phyloP scores from a whole-genome alignment of 2,888 invertebrate species.

The Alcis repandata region DNA sequence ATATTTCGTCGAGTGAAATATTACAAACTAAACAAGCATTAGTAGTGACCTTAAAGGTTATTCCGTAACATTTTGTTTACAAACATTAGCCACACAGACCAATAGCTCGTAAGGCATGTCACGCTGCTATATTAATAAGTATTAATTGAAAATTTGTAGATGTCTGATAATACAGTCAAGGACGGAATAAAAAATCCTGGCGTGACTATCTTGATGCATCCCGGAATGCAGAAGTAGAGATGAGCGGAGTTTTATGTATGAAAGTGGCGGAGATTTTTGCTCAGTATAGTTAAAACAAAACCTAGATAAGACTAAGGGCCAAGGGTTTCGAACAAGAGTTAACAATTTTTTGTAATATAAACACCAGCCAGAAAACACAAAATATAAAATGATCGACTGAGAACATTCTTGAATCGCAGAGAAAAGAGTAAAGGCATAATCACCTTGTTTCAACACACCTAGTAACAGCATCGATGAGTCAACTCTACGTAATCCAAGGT shows the following conservation, averaged over 20 bases:
- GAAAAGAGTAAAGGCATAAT: constrained; percentile 16
- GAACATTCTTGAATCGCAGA: not conserved
- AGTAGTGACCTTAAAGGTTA: not conserved
- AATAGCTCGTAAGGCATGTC: too few species aligned
- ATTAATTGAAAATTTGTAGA: too few species aligned
- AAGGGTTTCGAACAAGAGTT: too few species aligned
- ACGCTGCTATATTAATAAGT: too few species aligned
- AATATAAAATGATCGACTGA: not conserved
- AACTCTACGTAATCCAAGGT: constrained; percentile 60
- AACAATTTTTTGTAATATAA: not conserved
- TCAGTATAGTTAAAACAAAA: too few species aligned
- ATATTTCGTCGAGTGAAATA: not conserved
- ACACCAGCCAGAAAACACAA: not conserved
- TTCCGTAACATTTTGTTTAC: not conserved
- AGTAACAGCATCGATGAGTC: constrained; percentile 34
- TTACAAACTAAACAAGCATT: not conserved
- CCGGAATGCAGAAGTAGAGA: too few species aligned
- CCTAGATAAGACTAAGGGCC: too few species aligned
- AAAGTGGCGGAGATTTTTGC: too few species aligned
- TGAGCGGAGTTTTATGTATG: too few species aligned
- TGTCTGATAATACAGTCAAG: not conserved
- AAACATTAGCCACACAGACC: not conserved
- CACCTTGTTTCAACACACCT: constrained; percentile 22
- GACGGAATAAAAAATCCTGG: not conserved
- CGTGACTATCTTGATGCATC: too few species aligned